These are phyloP conservation scores for Blastobasis adustella DNA, from an alignment of 2,888 invertebrate genomes.

Conservation along the genomic window DNA sequence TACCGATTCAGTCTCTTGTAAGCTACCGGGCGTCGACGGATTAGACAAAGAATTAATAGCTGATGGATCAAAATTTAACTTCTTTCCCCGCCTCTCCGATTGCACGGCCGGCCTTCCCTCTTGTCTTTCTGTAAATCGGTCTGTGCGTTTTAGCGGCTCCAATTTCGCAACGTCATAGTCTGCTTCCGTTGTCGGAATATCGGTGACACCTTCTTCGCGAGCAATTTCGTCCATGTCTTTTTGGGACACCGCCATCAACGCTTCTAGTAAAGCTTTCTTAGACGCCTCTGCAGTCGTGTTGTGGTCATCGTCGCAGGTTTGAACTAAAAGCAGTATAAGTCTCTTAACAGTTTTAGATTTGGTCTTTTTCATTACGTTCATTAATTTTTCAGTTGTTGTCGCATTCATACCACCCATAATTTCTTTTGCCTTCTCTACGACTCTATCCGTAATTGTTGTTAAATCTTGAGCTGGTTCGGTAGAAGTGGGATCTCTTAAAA, in stretches of 20 bases:
- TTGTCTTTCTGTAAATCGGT: constrained; percentile 34
- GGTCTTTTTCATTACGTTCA: constrained; percentile 88
- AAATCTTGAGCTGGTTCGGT: constrained; percentile 73
- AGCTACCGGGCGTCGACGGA: constrained; percentile 40
- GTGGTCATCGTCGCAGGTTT: constrained; percentile 83
- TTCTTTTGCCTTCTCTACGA: constrained; percentile 82
- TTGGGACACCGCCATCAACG: constrained; percentile 78
- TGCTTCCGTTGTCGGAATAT: constrained; percentile 31
- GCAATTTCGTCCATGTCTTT: constrained; percentile 68
- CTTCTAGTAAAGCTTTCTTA: constrained; percentile 79
- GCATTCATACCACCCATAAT: constrained; percentile 85
- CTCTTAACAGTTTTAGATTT: constrained; percentile 84
- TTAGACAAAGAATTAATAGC: constrained; percentile 57
- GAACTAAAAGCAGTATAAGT: constrained; percentile 83
- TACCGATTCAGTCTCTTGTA: constrained; percentile 27
- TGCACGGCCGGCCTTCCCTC: constrained; percentile 32
- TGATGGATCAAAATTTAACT: constrained; percentile 46
- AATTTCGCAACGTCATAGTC: constrained; percentile 31
- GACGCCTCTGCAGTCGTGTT: constrained; percentile 82
- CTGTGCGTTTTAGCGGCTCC: constrained; percentile 30
- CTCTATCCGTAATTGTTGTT: constrained; percentile 79
- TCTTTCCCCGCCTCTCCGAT: constrained; percentile 44
- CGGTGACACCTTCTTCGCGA: constrained; percentile 45
- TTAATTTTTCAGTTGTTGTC: constrained; percentile 82
- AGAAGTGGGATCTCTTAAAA: constrained; percentile 48